These are phyloP conservation scores for Notospermus geniculatus DNA, from an alignment of 1,140 invertebrate genomes.

Conservation along the genomic window DNA sequence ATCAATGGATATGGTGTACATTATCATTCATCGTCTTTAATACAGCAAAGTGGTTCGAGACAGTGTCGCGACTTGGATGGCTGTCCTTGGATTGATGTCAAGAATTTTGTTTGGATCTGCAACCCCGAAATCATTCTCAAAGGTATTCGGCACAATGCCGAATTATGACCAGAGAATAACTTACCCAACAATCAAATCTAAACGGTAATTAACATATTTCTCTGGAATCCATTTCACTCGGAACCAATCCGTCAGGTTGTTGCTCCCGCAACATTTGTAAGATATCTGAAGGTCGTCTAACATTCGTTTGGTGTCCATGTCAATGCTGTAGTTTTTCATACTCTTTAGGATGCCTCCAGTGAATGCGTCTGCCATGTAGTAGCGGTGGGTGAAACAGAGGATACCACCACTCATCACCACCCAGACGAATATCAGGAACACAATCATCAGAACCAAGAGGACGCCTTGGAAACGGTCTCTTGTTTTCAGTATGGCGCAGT, in stretches of 20 bases:
- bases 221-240: constrained; percentile 32
- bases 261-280: constrained; percentile 42
- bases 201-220: constrained; percentile 18
- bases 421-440: constrained; percentile 21
- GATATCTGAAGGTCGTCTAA: constrained; percentile 39
- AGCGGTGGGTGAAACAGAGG: constrained; percentile 20
- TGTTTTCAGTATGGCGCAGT: constrained; percentile 16
- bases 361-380: constrained; percentile 17
- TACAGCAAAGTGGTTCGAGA: no score
- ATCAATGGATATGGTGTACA: no score
- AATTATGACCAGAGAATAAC: no score
- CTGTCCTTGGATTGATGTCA: no score
- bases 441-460: constrained; percentile 12
- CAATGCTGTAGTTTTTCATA: constrained; percentile 31
- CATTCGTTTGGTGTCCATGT: constrained; percentile 27
- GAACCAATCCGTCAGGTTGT: constrained; percentile 41
- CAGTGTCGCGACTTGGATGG: no score
- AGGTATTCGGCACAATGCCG: no score
- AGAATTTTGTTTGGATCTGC: no score
- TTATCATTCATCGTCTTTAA: no score
- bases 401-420: constrained; percentile 18
- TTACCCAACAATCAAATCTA: no score
- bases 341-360: constrained; percentile 24
- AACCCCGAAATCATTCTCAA: no score
- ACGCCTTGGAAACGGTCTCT: constrained; percentile 18